These are phyloP conservation scores for Beris chalybata DNA, from an alignment of 2,888 invertebrate genomes.

Conservation along the genomic window DNA sequence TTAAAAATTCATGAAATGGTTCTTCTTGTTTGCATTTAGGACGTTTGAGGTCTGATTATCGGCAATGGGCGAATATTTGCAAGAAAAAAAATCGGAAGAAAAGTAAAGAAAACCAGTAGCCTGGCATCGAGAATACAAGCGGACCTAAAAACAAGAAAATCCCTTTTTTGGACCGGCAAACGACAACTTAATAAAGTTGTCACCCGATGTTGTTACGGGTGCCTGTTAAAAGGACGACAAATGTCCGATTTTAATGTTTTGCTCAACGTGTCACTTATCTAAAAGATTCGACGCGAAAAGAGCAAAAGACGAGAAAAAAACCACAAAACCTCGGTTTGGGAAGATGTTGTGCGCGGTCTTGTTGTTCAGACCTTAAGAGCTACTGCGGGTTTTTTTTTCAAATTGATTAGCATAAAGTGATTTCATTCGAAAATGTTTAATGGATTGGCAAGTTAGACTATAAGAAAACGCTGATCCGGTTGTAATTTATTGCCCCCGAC, in stretches of 20 bases:
- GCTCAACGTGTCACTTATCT: slow-evolving; percentile 33
- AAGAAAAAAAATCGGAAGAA: too few species aligned
- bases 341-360: slow-evolving; percentile 40
- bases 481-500: slow-evolving; percentile 29
- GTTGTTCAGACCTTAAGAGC: slow-evolving; percentile 33
- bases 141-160: slow-evolving; percentile 20
- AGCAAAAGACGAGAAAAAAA: slow-evolving; percentile 7
- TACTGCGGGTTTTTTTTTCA: slow-evolving; percentile 35
- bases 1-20: slow-evolving; percentile 34
- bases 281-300: slow-evolving; percentile 8
- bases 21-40: slow-evolving; percentile 15
- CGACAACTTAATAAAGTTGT: slow-evolving; percentile 34
- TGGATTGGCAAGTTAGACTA: slow-evolving; percentile 17
- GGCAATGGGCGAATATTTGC: slow-evolving; percentile 2
- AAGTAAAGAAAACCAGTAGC: too few species aligned
- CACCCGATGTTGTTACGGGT: slow-evolving; percentile 2
- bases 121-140: slow-evolving; percentile 1
- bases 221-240: slow-evolving; percentile 23
- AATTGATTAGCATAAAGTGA: slow-evolving; percentile 39
- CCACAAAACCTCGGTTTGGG: slow-evolving; percentile 29
- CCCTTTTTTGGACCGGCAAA: slow-evolving; percentile 13
- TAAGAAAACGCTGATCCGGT: slow-evolving; percentile 15
- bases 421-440: slow-evolving; percentile 35
- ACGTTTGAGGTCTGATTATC: neutral
- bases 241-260: slow-evolving; percentile 31